These are phyloP conservation scores for Triops cancriformis DNA, from an alignment of 1,140 invertebrate genomes.

Conservation along the genomic window DNA sequence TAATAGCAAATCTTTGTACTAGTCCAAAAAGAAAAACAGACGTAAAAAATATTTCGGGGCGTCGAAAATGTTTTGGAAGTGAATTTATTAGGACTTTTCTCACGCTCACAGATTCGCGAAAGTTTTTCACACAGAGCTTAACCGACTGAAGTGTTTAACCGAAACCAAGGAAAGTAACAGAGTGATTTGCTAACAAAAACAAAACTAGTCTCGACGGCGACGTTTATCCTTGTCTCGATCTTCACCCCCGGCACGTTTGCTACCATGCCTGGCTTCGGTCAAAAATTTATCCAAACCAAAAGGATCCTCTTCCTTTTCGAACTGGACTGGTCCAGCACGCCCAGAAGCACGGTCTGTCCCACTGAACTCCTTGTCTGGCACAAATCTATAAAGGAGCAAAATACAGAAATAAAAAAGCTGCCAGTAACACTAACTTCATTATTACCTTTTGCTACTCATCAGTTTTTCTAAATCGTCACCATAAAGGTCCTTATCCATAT, in stretches of 20 bases:
- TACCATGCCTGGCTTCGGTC: constrained; percentile 85
- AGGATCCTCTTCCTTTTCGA: constrained; percentile 90
- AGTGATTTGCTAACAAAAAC: not conserved
- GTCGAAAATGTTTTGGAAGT: too few species aligned
- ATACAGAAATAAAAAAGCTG: constrained; percentile 17
- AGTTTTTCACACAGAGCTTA: not conserved
- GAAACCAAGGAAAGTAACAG: not conserved
- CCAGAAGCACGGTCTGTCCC: constrained; percentile 64
- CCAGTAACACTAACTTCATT: not conserved
- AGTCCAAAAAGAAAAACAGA: too few species aligned
- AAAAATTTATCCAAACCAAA: constrained; percentile 98
- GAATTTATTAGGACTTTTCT: too few species aligned
- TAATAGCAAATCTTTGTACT: too few species aligned
- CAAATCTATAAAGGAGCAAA: constrained; percentile 56
- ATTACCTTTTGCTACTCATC: constrained; percentile 73
- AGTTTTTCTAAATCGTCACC: constrained; percentile 75
- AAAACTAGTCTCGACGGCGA: constrained; percentile 32
- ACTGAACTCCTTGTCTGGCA: constrained; percentile 92
- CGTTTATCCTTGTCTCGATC: constrained; percentile 34
- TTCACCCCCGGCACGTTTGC: constrained; percentile 46
- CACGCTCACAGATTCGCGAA: not conserved
- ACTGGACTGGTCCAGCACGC: constrained; percentile 90
- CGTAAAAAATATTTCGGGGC: too few species aligned
- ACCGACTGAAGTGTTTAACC: not conserved
- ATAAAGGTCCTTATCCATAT: constrained; percentile 82